A percentile compares a stretch with the other conserved stretches of the same genome.
Conservation (phyloP, 2,888 invertebrate genomes). For the Neria commutata region DNA sequence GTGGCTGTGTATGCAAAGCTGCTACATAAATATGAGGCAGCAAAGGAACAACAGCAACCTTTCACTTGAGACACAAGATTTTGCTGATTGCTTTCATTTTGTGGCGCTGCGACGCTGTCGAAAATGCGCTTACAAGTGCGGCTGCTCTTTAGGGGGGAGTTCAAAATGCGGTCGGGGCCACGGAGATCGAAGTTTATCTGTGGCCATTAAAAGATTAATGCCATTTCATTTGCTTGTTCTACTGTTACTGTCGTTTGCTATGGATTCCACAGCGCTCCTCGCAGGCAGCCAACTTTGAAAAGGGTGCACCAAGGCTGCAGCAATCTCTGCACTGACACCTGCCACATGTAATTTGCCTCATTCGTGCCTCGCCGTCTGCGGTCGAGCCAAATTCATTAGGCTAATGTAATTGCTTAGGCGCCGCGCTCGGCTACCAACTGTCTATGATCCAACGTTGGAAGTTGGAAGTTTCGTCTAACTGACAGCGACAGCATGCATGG, state of each 20-base stretch:
- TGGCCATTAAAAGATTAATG: too few relatives aligned
- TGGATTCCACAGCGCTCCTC: too few relatives aligned
- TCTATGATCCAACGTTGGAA: neutral
- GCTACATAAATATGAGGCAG: neutral
- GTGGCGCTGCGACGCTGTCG: slow-evolving; percentile 5
- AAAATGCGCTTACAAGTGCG: too few relatives aligned
- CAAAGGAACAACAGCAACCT: neutral
- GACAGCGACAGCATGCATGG: neutral
- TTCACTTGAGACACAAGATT: neutral
- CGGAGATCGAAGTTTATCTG: too few relatives aligned
- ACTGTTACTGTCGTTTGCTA: too few relatives aligned
- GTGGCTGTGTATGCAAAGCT: neutral
- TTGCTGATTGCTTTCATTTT: slow-evolving; percentile 18
- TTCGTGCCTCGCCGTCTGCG: too few relatives aligned
- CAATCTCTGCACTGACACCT: neutral
- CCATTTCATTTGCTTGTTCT: too few relatives aligned
- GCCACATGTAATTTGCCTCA: neutral
- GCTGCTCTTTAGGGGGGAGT: too few relatives aligned
- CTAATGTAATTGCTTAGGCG: too few relatives aligned
- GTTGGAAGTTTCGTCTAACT: neutral
- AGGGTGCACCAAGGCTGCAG: neutral
- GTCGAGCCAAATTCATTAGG: too few relatives aligned
- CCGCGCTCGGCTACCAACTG: too few relatives aligned
- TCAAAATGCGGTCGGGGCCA: too few relatives aligned
- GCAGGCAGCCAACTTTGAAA: slow-evolving; percentile 1